Conservation (phyloP, 2,113 vertebrate genomes). For the Nanger granti region DNA sequence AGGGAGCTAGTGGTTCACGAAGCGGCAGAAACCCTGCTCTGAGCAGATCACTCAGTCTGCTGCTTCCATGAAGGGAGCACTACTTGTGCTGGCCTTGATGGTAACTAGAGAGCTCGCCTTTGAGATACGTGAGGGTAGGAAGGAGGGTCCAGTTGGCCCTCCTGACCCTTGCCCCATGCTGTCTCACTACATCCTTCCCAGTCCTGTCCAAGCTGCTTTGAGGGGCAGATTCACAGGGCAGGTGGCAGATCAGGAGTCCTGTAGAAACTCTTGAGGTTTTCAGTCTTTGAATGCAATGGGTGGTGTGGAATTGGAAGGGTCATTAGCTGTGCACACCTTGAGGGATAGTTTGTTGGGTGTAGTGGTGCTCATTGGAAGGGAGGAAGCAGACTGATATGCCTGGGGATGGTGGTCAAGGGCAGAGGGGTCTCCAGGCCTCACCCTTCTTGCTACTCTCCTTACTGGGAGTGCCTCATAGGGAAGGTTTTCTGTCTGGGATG, state of each 20-base stretch:
- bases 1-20: neutral
- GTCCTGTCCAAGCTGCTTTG: neutral
- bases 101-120: neutral
- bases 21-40: neutral
- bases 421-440: neutral
- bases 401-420: neutral
- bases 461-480: neutral
- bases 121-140: neutral
- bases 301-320: neutral
- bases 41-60: neutral
- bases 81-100: constrained; percentile 33
- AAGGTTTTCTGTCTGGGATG: neutral
- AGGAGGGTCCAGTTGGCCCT: neutral
- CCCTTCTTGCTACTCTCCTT: neutral
- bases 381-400: neutral
- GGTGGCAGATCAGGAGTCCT: neutral
- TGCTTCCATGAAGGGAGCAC: constrained; percentile 15
- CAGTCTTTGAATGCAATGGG: neutral
- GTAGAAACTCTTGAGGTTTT: neutral
- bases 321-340: neutral
- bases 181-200: neutral
- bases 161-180: neutral
- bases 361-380: neutral
- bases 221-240: too few relatives aligned
- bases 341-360: too few relatives aligned